Conservation (phyloP, 2,888 invertebrate genomes). For the Caradrina kadenii region DNA sequence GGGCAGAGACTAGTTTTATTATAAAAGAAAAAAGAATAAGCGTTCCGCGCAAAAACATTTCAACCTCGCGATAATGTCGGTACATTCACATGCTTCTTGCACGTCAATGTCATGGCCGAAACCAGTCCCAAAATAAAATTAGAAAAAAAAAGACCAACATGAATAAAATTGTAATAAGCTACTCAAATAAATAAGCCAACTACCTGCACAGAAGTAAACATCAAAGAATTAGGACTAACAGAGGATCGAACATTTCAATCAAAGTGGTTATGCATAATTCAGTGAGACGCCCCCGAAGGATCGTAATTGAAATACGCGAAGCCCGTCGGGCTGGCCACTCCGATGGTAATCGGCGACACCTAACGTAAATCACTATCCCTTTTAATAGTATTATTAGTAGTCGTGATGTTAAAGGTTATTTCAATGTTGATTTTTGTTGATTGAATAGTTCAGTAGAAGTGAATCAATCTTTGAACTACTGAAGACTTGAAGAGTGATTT, state of each 20-base stretch:
- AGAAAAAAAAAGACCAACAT: too few relatives aligned
- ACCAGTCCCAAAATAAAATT: too few relatives aligned
- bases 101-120: too few relatives aligned
- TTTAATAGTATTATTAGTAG: slow-evolving; percentile 64
- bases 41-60: too few relatives aligned
- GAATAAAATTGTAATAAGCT: too few relatives aligned
- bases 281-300: slow-evolving; percentile 69
- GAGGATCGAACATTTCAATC: slow-evolving; percentile 77
- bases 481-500: too few relatives aligned
- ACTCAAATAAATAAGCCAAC: not conserved
- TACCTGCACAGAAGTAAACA: slow-evolving; percentile 62
- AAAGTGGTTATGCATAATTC: slow-evolving; percentile 81
- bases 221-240: slow-evolving; percentile 74
- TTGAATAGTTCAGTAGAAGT: not conserved
- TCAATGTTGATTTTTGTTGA: slow-evolving; percentile 33
- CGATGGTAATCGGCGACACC: slow-evolving; percentile 80
- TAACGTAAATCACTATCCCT: slow-evolving; percentile 76
- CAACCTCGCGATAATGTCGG: too few relatives aligned
- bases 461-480: too few relatives aligned
- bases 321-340: slow-evolving; percentile 71
- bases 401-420: slow-evolving; percentile 38
- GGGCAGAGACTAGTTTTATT: too few relatives aligned
- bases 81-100: too few relatives aligned
- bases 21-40: too few relatives aligned
- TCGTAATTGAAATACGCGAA: slow-evolving; percentile 80